Evolutionary conservation across 2,888 invertebrate genomes (phyloP), one percentile per base, ranked within the genome.

Genomic region (Cecidostiba fungosa): DNA sequence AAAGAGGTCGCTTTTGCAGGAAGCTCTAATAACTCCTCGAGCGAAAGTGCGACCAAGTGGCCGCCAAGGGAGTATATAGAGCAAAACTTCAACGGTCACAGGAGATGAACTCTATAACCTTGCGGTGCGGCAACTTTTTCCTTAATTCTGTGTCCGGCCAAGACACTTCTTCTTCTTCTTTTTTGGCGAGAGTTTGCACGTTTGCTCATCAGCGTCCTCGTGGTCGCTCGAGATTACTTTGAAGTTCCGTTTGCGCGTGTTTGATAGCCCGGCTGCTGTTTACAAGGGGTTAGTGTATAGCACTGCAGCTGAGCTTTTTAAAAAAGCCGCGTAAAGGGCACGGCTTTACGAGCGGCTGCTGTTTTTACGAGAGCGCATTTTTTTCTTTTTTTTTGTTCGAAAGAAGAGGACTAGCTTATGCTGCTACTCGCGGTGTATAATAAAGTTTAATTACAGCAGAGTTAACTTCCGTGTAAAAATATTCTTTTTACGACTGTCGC

Each of bases 371-470:
- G 19, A 19, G 3, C 29, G 69, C n/a, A 78, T 78, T 78, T 50
- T 29, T 59, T 50, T 32, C 0, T 26, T 43, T 23, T 1, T 50
- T 32, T 0, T 26, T 43, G 14, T 1, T 8, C 8, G 12, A 1
- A 43, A 12, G 10, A 43, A 10, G 2, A 6, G 36, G 36, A 36
- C 36, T 50, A 19, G 54, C 54, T 54, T 19, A 19, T 54, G n/a
- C 54, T 16, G 3, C 16, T 19, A 16, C 54, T 54, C n/a, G 54
- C 4, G 6, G 23, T 10, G 23, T 36, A 59, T 59, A 77, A 77
- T 77, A 77, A 77, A 59, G n/a, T 77, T 77, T 59, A 59, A 59
- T 59, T 54, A 76, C 76, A n/a, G 36, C 23, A 23, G 16, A 59
- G 50, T 36, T 14, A 59, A 26, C 32, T 76, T 10, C 23, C 50